These are phyloP conservation scores for Drosophila lini DNA, from an alignment of 1,140 invertebrate genomes.

Conservation along the genomic window DNA sequence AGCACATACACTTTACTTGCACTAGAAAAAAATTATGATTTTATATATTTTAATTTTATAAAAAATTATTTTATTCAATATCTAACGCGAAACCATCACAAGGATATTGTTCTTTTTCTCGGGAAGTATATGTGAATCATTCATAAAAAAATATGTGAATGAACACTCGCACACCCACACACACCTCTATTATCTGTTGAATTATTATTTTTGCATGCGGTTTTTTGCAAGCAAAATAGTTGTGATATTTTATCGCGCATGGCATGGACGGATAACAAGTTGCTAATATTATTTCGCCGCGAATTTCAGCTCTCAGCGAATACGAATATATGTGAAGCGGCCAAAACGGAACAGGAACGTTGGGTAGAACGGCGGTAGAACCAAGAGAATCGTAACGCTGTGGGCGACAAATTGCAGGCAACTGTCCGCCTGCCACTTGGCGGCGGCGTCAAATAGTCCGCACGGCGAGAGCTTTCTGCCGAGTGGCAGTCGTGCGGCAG, in stretches of 20 bases:
- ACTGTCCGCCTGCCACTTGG: conserved; percentile 43
- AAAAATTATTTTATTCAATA: neutral
- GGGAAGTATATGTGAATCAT: neutral
- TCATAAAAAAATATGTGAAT: conserved; percentile 20
- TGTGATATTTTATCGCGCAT: conserved; percentile 85
- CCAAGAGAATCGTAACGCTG: conserved; percentile 9
- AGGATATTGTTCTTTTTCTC: conserved; percentile 1
- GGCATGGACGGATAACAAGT: conserved; percentile 84
- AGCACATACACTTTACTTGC: neutral
- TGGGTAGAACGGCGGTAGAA: conserved; percentile 21
- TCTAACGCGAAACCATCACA: neutral
- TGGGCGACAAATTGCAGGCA: conserved; percentile 57
- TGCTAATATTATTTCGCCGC: conserved; percentile 82
- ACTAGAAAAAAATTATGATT: conserved; percentile 31
- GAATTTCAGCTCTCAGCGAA: conserved; percentile 76
- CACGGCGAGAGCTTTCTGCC: conserved; percentile 28
- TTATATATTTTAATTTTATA: neutral
- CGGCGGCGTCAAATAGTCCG: conserved; percentile 54
- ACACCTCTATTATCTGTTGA: conserved; percentile 82
- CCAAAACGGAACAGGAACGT: conserved; percentile 18
- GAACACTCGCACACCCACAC: conserved; percentile 3
- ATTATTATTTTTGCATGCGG: conserved; percentile 84
- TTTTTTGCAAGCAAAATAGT: conserved; percentile 85
- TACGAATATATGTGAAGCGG: conserved; percentile 22
- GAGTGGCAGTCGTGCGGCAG: neutral